A percentile compares a stretch with the other conserved stretches of the same genome.
phyloP scores from a whole-genome alignment of 1,140 invertebrate species.

The Diachasmimorpha longicaudata region DNA sequence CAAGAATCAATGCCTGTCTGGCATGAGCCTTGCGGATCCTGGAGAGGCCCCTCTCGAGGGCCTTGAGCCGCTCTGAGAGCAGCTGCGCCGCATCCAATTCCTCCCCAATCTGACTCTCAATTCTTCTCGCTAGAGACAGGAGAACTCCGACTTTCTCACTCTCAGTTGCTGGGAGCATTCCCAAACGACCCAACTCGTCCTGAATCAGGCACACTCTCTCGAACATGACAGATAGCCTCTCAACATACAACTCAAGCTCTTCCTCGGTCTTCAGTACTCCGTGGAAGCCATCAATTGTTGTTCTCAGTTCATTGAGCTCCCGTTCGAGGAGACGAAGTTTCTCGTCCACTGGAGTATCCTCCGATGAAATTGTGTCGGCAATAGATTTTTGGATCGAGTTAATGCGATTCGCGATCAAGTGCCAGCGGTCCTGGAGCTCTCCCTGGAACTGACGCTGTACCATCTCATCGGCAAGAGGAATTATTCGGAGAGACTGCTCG shows the following conservation, averaged over 20 bases:
- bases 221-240: constrained; percentile 77
- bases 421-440: constrained; percentile 79
- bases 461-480: constrained; percentile 82
- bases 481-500: constrained; percentile 76
- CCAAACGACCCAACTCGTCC: constrained; percentile 77
- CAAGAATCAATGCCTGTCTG: constrained; percentile 68
- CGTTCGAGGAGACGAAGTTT: constrained; percentile 75
- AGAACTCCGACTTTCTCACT: constrained; percentile 77
- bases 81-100: constrained; percentile 75
- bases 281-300: constrained; percentile 71
- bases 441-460: constrained; percentile 77
- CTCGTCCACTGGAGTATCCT: constrained; percentile 73
- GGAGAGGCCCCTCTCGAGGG: constrained; percentile 71
- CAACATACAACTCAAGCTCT: constrained; percentile 79
- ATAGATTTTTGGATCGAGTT: constrained; percentile 70
- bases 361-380: constrained; percentile 71
- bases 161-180: constrained; percentile 73
- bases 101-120: constrained; percentile 74
- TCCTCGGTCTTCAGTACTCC: constrained; percentile 82
- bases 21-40: constrained; percentile 72
- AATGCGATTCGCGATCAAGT: constrained; percentile 69
- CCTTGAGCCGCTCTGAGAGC: constrained; percentile 73
- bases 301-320: constrained; percentile 73
- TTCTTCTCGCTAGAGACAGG: constrained; percentile 69
- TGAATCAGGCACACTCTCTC: constrained; percentile 76